Conservation (phyloP, 2,113 vertebrate genomes). For the Lophotis ruficrista region DNA sequence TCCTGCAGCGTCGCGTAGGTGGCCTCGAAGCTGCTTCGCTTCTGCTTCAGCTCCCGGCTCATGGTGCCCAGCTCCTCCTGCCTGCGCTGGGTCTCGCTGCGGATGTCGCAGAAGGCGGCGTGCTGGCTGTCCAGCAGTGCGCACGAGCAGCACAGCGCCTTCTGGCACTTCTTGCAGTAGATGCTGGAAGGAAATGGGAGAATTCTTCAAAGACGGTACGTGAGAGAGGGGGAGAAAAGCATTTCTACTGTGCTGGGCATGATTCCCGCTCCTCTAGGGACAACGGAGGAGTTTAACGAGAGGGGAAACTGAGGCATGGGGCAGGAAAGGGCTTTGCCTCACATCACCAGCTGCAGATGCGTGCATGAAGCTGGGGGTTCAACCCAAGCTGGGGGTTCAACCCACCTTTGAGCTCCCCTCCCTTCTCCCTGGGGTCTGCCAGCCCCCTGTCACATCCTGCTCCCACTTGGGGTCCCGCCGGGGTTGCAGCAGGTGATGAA, state of each 20-base stretch:
- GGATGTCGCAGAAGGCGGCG: constrained; percentile 35
- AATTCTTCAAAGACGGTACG: neutral
- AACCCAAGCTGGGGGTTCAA: neutral
- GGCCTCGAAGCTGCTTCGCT: neutral
- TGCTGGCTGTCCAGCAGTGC: constrained; percentile 55
- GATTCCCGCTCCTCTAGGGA: too few species aligned
- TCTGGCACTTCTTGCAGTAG: constrained; percentile 59
- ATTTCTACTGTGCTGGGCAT: neutral
- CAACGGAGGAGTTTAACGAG: neutral
- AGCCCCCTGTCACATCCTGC: neutral
- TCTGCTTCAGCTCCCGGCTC: neutral
- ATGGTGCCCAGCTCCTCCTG: constrained; percentile 35
- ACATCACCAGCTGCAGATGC: neutral
- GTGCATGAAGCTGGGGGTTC: neutral
- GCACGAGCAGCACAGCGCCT: constrained; percentile 51
- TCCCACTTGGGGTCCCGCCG: neutral
- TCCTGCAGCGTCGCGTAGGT: neutral
- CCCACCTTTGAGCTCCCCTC: neutral
- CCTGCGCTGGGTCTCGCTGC: neutral
- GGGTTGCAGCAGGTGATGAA: neutral
- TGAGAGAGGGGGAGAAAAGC: neutral
- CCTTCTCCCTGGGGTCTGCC: neutral
- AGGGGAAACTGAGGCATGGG: neutral
- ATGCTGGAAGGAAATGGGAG: neutral
- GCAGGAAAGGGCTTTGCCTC: neutral